Percentiles rank a stretch among this genome's conserved stretches.
phyloP scores from a whole-genome alignment of 2,888 invertebrate species.

The Meiosimyza decipiens region DNA sequence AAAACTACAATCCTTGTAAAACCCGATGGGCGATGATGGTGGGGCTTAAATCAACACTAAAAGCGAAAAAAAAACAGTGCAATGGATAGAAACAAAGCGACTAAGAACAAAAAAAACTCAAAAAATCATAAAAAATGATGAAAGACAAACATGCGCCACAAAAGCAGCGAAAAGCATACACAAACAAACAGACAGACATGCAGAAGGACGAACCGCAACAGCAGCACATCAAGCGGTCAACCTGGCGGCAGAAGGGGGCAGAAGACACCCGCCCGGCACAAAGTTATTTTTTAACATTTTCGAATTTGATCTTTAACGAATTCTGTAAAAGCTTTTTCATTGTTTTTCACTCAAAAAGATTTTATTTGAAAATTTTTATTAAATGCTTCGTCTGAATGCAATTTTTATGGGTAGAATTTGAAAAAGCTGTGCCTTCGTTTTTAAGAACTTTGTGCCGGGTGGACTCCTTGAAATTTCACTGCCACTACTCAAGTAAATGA shows the following conservation, averaged over 20 bases:
- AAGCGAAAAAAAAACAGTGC: constrained; percentile 41
- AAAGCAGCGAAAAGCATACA: constrained; percentile 46
- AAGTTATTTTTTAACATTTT: background rate
- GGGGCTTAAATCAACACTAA: background rate
- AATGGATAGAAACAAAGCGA: constrained; percentile 6
- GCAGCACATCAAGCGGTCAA: constrained; percentile 30
- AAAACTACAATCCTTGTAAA: constrained; percentile 27
- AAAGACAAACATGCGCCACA: constrained; percentile 62
- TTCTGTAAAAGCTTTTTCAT: too few relatives aligned
- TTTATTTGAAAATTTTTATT: too few relatives aligned
- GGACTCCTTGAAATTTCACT: too few relatives aligned
- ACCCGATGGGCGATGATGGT: constrained; percentile 28
- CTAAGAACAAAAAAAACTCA: constrained; percentile 44
- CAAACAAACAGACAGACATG: constrained; percentile 1
- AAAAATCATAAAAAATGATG: constrained; percentile 56
- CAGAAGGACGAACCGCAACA: constrained; percentile 22
- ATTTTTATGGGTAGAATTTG: too few relatives aligned
- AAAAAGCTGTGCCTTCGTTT: too few relatives aligned
- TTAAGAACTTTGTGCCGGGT: too few relatives aligned
- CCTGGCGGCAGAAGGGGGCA: background rate
- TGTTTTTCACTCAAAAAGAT: too few relatives aligned
- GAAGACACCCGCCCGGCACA: background rate
- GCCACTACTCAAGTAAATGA: too few relatives aligned
- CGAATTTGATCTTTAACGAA: too few relatives aligned
- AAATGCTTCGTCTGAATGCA: too few relatives aligned